These are phyloP conservation scores for Pseudochirops cupreus DNA, from an alignment of 2,797 vertebrate species.

Conservation along the genomic window DNA sequence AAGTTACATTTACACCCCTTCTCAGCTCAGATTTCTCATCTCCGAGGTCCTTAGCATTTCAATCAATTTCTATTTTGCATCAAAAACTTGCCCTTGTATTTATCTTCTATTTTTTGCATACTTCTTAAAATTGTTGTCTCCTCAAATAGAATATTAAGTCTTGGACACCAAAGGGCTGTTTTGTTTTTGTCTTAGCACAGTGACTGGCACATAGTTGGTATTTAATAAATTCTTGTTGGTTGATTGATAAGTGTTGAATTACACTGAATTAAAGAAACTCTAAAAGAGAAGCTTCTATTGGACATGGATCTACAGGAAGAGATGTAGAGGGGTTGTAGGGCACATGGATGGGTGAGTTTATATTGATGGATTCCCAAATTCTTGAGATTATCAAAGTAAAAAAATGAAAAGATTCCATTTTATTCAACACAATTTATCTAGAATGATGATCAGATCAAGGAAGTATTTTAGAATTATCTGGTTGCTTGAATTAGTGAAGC, in stretches of 20 bases:
- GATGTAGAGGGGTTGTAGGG: not conserved
- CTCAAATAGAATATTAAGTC: not conserved
- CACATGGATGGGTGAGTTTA: not conserved
- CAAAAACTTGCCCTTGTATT: not conserved
- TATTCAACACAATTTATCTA: not conserved
- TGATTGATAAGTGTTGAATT: not conserved
- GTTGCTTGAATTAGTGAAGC: constrained; percentile 12
- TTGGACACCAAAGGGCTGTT: not conserved
- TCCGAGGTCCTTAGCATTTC: not conserved
- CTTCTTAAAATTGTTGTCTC: not conserved
- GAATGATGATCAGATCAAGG: constrained; percentile 1
- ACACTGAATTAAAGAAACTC: not conserved
- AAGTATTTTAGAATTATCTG: constrained; percentile 47
- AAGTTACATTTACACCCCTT: not conserved
- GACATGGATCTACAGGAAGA: not conserved
- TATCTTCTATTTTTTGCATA: not conserved
- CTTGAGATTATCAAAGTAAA: not conserved
- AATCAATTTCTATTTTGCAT: not conserved
- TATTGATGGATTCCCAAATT: not conserved
- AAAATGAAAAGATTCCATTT: not conserved
- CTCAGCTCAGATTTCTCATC: not conserved
- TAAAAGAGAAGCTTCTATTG: not conserved
- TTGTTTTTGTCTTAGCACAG: not conserved
- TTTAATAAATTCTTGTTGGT: not conserved
- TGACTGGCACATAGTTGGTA: not conserved